Percentiles rank a stretch among this genome's conserved stretches.
Evolutionary conservation across 2,888 invertebrate genomes (phyloP).

Genomic region (Lydus trimaculatus): DNA sequence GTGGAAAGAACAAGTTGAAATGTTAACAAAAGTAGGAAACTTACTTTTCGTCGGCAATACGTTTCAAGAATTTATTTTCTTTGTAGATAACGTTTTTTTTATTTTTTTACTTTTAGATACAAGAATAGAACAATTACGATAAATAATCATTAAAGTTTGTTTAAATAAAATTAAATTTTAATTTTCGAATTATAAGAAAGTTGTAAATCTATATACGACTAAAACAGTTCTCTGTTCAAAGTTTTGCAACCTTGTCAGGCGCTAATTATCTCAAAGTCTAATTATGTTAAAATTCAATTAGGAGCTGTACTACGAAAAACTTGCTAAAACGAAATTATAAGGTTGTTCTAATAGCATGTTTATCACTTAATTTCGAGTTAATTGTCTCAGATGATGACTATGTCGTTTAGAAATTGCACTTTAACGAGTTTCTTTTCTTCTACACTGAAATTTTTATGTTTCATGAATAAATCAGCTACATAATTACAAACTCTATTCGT

Average conservation of each 20-base stretch:
- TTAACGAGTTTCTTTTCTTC: background rate
- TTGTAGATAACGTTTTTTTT: constrained; percentile 11
- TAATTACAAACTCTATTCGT: background rate
- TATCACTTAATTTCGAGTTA: constrained; percentile 29
- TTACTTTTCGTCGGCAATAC: constrained; percentile 23
- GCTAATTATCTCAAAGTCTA: constrained; percentile 48
- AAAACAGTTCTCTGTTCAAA: constrained; percentile 19
- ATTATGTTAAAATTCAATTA: constrained; percentile 51
- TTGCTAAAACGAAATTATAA: constrained; percentile 44
- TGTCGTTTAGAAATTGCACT: constrained; percentile 11
- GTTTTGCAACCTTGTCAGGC: constrained; percentile 21
- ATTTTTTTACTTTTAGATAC: background rate
- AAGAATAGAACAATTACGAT: background rate
- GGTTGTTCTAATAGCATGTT: constrained; percentile 31
- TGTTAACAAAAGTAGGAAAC: constrained; percentile 23
- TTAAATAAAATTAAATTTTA: background rate
- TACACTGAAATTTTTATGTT: background rate
- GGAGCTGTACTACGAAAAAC: constrained; percentile 44
- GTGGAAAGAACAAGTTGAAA: constrained; percentile 17
- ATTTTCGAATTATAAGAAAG: constrained; percentile 12
- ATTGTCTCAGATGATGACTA: constrained; percentile 25
- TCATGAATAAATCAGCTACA: background rate
- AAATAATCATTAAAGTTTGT: background rate
- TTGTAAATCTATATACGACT: constrained; percentile 25
- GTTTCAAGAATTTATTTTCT: constrained; percentile 26